Conservation (phyloP, 2,797 vertebrate species). For the Mormyrops boulengeri region DNA sequence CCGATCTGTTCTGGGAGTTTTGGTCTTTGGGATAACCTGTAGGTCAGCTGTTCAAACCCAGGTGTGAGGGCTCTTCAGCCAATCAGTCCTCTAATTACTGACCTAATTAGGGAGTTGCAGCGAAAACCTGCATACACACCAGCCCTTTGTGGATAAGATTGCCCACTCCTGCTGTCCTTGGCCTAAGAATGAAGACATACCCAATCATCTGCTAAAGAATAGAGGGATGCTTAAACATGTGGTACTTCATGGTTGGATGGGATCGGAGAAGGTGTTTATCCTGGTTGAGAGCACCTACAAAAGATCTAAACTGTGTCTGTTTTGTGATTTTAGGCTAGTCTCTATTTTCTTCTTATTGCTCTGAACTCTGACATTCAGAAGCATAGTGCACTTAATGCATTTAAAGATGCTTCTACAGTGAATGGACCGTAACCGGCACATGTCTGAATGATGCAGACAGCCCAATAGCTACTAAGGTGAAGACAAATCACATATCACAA, state of each 20-base stretch:
- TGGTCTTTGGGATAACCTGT: too few species aligned
- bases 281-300: not conserved
- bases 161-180: not conserved
- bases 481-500: not conserved
- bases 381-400: not conserved
- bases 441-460: not conserved
- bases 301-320: not conserved
- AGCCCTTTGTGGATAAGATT: too few species aligned
- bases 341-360: not conserved
- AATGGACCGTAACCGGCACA: not conserved
- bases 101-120: too few species aligned
- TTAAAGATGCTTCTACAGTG: not conserved
- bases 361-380: not conserved
- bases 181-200: not conserved
- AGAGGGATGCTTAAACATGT: not conserved
- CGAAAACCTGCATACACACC: too few species aligned
- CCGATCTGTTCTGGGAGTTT: not conserved
- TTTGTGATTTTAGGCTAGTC: not conserved
- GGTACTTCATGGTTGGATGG: not conserved
- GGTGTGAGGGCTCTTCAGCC: too few species aligned
- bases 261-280: not conserved
- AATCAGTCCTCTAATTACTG: too few species aligned
- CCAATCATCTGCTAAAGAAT: not conserved
- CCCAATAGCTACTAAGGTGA: not conserved
- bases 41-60: too few species aligned